phyloP scores from a whole-genome alignment of 2,888 invertebrate species.

The Vanessa cardui region DNA sequence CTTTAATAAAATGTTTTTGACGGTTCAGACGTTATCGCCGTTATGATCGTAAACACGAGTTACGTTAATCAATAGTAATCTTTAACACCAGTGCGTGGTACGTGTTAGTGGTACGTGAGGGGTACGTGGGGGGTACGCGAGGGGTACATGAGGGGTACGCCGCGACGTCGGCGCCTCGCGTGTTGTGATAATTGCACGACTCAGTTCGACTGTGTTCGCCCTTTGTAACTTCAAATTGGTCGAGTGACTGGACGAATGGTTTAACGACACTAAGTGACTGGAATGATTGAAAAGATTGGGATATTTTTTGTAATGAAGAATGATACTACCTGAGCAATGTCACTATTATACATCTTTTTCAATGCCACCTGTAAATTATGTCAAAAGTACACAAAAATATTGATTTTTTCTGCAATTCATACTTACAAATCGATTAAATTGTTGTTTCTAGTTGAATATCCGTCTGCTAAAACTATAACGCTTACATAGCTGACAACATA shows the following conservation, averaged over 20 bases:
- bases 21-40: neutral
- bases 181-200: constrained; percentile 68
- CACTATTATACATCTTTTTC: too few species aligned
- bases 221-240: constrained; percentile 21
- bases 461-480: too few species aligned
- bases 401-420: too few species aligned
- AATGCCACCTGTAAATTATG: too few species aligned
- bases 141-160: constrained; percentile 36
- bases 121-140: too few species aligned
- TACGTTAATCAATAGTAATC: constrained; percentile 40
- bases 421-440: too few species aligned
- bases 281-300: constrained; percentile 29
- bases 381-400: too few species aligned
- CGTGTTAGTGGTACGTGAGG: neutral
- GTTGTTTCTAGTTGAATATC: too few species aligned
- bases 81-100: constrained; percentile 43
- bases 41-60: constrained; percentile 6
- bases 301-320: too few species aligned
- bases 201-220: constrained; percentile 35
- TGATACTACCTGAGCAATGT: too few species aligned
- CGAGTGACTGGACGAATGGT: neutral
- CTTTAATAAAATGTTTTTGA: neutral
- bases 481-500: too few species aligned
- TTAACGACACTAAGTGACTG: constrained; percentile 23
- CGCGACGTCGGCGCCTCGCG: constrained; percentile 78